Percentiles rank a stretch among this genome's conserved stretches.
phyloP scores from a whole-genome alignment of 2,888 invertebrate genomes.

The Diachrysia chrysitis region DNA sequence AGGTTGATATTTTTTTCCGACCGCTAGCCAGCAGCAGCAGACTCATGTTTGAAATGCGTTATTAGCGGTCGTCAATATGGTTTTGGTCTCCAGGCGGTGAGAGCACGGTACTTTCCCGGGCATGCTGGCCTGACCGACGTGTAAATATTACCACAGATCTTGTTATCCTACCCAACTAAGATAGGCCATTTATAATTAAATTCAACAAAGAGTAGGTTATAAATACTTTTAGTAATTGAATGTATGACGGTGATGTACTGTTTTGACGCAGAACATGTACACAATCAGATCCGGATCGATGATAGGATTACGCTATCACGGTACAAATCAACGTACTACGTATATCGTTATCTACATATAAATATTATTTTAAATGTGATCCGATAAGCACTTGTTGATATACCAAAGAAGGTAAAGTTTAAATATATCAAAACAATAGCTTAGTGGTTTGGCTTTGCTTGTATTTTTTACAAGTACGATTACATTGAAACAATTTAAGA shows the following conservation, averaged over 20 bases:
- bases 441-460: neutral
- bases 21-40: too few species aligned
- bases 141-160: too few species aligned
- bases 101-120: too few species aligned
- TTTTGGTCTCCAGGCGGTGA: too few species aligned
- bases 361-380: conserved; percentile 4
- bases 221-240: neutral
- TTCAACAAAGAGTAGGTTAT: neutral
- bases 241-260: neutral
- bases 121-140: too few species aligned
- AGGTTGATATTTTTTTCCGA: too few species aligned
- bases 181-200: neutral
- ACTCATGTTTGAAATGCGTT: too few species aligned
- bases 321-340: conserved; percentile 4
- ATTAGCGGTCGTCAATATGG: too few species aligned
- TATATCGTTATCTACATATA: neutral
- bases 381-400: conserved; percentile 4
- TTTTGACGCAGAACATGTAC: conserved; percentile 4
- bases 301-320: neutral
- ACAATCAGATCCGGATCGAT: conserved; percentile 1
- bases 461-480: neutral
- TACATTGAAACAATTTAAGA: too few species aligned
- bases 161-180: too few species aligned
- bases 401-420: neutral
- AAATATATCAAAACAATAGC: neutral